Percentiles rank a stretch among this genome's conserved stretches.
Conservation (phyloP, 2,113 vertebrate species). For the Perognathus longimembris region DNA sequence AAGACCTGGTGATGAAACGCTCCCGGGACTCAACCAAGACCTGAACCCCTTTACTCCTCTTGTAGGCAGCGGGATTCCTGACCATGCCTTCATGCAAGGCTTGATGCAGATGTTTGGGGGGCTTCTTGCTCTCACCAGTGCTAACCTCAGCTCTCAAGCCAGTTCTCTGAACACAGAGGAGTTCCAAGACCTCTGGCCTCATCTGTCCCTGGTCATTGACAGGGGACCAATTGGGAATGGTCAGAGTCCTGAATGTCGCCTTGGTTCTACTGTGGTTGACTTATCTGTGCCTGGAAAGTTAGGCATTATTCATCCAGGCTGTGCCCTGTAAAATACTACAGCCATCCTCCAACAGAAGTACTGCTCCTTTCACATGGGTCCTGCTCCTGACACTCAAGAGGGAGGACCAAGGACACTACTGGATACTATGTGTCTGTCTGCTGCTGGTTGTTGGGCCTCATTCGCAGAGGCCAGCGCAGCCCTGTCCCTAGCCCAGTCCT, state of each 20-base stretch:
- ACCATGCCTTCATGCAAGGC: slow-evolving; percentile 91
- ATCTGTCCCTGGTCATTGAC: slow-evolving; percentile 92
- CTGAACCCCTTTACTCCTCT: slow-evolving; percentile 96
- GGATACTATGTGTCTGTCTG: slow-evolving; percentile 80
- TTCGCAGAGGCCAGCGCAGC: slow-evolving; percentile 73
- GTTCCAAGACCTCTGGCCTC: slow-evolving; percentile 95
- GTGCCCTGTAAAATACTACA: slow-evolving; percentile 90
- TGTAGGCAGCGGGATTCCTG: slow-evolving; percentile 95
- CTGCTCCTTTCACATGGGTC: slow-evolving; percentile 80
- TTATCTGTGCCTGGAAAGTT: slow-evolving; percentile 92
- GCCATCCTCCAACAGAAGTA: slow-evolving; percentile 91
- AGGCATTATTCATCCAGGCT: slow-evolving; percentile 93
- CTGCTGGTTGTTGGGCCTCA: slow-evolving; percentile 62
- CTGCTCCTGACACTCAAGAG: slow-evolving; percentile 42
- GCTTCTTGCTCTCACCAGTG: slow-evolving; percentile 95
- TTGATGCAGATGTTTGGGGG: slow-evolving; percentile 91
- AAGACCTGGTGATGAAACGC: slow-evolving; percentile 92
- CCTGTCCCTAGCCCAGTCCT: not conserved
- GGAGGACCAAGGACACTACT: slow-evolving; percentile 61
- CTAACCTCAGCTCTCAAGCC: slow-evolving; percentile 92
- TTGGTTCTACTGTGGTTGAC: slow-evolving; percentile 96
- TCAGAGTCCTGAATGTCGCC: slow-evolving; percentile 89
- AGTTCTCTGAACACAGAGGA: slow-evolving; percentile 94
- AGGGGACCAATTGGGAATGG: slow-evolving; percentile 91
- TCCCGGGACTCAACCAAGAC: slow-evolving; percentile 91